Base-by-base conservation (phyloP, 2,797 vertebrate genomes). In the Cynodonichthys magdalenae region DNA sequence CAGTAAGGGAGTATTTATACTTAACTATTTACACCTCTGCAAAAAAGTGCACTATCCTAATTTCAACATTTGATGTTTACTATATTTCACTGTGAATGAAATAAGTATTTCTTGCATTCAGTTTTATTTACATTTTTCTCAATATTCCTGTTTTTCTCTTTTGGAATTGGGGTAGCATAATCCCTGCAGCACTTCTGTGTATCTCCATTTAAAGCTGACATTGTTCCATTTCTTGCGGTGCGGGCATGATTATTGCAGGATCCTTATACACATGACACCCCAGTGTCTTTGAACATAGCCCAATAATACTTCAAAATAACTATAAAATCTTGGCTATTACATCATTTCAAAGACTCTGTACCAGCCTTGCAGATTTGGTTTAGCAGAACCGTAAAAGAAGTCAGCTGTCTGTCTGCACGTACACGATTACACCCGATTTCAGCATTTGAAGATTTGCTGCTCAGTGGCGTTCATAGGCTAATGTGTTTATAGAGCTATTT, bases 401-500 rank as follows among this genome's bases (percentile, higher is more conserved):
- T 79, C 77, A 70, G 59, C 68, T 70, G 77, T 86, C 77, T 77
- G 82, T 82, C 80, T 68, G 77, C 75, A 74, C 69, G 84, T 70
- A 77, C 75, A 75, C 67, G 86, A 89, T 90, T 84, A 85, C 82
- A 79, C 73, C 50, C 41, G 63, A 88, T 86, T 85, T 85, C 74
- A 80, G 83, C 75, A 75, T 62, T 63, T 44, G 3, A 49, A 85
- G 73, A 79, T 59, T 62, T 24, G 15, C 80, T 69, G 69, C 75
- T 82, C 69, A 53, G 73, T 19, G 52, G 60, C 39, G 75, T 79
- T 75, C 82, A 70, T 61, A 59, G 79, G 64, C 75, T 85, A 80
- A 87, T 83, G 79, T 84, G 75, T 87, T 88, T 80, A 65, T 87
- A 86, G 80, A 84, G 81, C 78, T 63, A 77, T 81, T 89, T 87